Base-by-base conservation (phyloP, 2,113 vertebrate species). In the Pachyramphus minor region DNA sequence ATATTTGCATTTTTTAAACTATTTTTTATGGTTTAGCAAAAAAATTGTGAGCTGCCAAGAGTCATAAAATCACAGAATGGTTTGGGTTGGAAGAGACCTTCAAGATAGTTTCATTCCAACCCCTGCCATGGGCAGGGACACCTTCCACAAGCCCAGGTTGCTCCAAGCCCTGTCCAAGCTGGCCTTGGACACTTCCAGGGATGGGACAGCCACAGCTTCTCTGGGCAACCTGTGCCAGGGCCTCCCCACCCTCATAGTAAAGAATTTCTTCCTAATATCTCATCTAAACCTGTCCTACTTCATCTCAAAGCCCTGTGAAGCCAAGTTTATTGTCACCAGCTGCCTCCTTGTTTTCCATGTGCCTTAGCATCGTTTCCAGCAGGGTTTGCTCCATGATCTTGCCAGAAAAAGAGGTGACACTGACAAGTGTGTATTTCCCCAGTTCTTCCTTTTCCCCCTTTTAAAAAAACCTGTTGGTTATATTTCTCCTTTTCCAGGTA, bases 201-300 rank as follows among this genome's bases (percentile, higher is more conserved):
- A 20, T 52, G 33, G 27, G 2, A 3, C 28, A 74, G 14, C 33
- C 52, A 44, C 33, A 44, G 33, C 18, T 37, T 39, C 19, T 37
- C 27, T 52, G 68, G 12, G 0, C 0, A 74, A 0, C 14, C 22
- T 13, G 9, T 37, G 4, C 39, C 77, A 75, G 53, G 11, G 5
- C 16, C 28, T 60, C 45, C 1, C 2, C 28, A n/a, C 6, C 8
- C 18, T 50, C 23, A 13, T 5, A 42, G 8, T 23, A 18, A 50
- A 66, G 2, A 41, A 45, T 41, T 55, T 47, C 18, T n/a, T 47
- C 45, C 22, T 53, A 2, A 28, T 24, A 8, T 9, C 10, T 6
- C 12, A 42, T 21, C 11, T 35, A 68, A 74, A 55, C 19, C 12
- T 55, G 21, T 13, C 2, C 9, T n/a, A 3, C 10, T 35, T 55